Conservation (phyloP, 2,888 invertebrate species). For the Drosophila paracracens region DNA sequence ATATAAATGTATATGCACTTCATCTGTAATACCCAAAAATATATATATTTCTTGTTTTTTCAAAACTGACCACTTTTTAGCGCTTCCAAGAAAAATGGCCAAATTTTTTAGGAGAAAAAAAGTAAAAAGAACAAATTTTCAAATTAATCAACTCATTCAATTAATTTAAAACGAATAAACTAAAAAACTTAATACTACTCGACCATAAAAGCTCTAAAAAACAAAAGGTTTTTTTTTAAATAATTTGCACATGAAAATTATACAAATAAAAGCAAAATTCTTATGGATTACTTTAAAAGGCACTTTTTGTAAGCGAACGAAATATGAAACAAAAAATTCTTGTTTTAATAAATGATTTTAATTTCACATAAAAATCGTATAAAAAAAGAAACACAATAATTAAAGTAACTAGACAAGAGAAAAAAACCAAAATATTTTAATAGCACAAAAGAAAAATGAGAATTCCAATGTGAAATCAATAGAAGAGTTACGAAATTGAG, state of each 20-base stretch:
- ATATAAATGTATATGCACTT: constrained; percentile 9
- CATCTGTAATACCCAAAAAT: constrained; percentile 24
- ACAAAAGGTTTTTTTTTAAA: constrained; percentile 30
- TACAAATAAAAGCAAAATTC: constrained; percentile 30
- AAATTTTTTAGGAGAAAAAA: constrained; percentile 80
- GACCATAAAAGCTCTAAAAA: constrained; percentile 36
- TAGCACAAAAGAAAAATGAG: constrained; percentile 45
- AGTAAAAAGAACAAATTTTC: constrained; percentile 47
- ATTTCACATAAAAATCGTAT: constrained; percentile 50
- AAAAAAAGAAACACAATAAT: constrained; percentile 24
- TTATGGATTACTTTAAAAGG: constrained; percentile 64
- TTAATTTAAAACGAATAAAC: constrained; percentile 37
- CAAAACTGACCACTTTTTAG: constrained; percentile 82
- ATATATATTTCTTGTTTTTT: constrained; percentile 54
- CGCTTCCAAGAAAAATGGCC: constrained; percentile 85
- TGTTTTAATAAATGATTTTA: constrained; percentile 63
- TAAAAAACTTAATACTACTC: constrained; percentile 22
- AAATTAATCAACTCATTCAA: constrained; percentile 46
- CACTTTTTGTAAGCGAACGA: constrained; percentile 62
- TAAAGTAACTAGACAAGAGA: constrained; percentile 24
- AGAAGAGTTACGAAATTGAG: constrained; percentile 36
- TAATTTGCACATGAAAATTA: constrained; percentile 57
- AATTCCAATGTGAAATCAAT: constrained; percentile 44
- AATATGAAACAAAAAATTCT: constrained; percentile 41
- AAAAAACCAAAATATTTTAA: constrained; percentile 48